phyloP scores from a whole-genome alignment of 2,113 vertebrate genomes.

The Dunckerocampus dactyliophorus region DNA sequence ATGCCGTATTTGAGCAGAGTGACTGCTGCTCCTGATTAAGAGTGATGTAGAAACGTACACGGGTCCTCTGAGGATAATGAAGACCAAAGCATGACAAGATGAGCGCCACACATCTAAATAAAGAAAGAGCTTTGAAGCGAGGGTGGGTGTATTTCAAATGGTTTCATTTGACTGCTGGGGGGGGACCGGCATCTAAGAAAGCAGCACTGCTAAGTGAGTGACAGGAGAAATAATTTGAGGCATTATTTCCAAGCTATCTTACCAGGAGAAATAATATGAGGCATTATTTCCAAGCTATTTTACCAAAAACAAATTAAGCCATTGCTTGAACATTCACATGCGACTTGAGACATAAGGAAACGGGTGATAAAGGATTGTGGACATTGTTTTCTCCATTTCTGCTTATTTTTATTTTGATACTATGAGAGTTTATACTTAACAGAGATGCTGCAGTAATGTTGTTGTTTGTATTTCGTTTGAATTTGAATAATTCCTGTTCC shows the following conservation, averaged over 20 bases:
- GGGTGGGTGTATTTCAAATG: slow-evolving; percentile 5
- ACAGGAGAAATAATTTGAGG: slow-evolving; percentile 36
- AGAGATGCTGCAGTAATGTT: too few relatives aligned
- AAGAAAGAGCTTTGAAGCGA: slow-evolving; percentile 22
- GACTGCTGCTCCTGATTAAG: slow-evolving; percentile 1
- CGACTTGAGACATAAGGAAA: too few relatives aligned
- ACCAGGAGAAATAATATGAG: slow-evolving; percentile 31
- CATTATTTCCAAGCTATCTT: slow-evolving; percentile 36
- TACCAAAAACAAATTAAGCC: neutral
- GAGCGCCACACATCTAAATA: slow-evolving; percentile 13
- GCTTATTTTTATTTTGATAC: too few relatives aligned
- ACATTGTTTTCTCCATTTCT: too few relatives aligned
- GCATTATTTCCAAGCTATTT: slow-evolving; percentile 34
- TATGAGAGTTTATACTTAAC: too few relatives aligned
- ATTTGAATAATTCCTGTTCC: too few relatives aligned
- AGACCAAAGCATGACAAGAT: slow-evolving; percentile 5
- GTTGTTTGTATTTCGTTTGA: too few relatives aligned
- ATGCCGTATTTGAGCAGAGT: too few relatives aligned
- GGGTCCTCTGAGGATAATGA: slow-evolving; percentile 10
- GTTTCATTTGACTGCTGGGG: slow-evolving; percentile 27
- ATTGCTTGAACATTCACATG: too few relatives aligned
- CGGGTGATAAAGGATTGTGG: too few relatives aligned
- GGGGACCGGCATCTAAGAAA: slow-evolving; percentile 44
- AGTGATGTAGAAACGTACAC: slow-evolving; percentile 19
- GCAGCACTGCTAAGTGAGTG: slow-evolving; percentile 23